Evolutionary conservation across 2,888 invertebrate species (phyloP).

Genomic region (Torymus auratus): DNA sequence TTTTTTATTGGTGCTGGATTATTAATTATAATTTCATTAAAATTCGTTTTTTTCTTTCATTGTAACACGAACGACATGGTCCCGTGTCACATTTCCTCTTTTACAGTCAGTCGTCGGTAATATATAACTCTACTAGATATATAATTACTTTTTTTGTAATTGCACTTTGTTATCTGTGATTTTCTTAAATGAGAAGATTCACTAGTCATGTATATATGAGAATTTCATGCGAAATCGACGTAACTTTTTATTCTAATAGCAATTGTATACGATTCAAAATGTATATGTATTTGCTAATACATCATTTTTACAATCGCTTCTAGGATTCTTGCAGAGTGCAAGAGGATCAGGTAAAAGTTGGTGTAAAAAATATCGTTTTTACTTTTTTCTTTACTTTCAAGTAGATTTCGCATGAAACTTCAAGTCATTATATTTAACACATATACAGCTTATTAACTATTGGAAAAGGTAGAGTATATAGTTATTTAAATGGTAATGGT

Average conservation of each 20-base stretch:
- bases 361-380: constrained; percentile 20
- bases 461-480: constrained; percentile 15
- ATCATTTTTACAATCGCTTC: neutral
- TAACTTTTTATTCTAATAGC: neutral
- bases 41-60: neutral
- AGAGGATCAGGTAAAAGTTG: constrained; percentile 2
- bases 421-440: neutral
- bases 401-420: constrained; percentile 20
- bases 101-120: constrained; percentile 10
- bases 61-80: neutral
- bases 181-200: neutral
- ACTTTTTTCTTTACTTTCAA: too few relatives aligned
- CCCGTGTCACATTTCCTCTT: constrained; percentile 14
- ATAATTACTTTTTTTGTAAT: neutral
- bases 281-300: neutral
- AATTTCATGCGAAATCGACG: constrained; percentile 17
- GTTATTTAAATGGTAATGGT: neutral
- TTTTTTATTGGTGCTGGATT: constrained; percentile 2
- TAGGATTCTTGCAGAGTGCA: neutral
- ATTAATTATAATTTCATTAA: too few relatives aligned
- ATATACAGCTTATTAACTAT: constrained; percentile 18
- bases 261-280: constrained; percentile 23
- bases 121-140: neutral
- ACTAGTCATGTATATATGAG: neutral
- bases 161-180: neutral